These are phyloP conservation scores for Gorsachius goisagi DNA, from an alignment of 2,113 vertebrate species.

Conservation along the genomic window DNA sequence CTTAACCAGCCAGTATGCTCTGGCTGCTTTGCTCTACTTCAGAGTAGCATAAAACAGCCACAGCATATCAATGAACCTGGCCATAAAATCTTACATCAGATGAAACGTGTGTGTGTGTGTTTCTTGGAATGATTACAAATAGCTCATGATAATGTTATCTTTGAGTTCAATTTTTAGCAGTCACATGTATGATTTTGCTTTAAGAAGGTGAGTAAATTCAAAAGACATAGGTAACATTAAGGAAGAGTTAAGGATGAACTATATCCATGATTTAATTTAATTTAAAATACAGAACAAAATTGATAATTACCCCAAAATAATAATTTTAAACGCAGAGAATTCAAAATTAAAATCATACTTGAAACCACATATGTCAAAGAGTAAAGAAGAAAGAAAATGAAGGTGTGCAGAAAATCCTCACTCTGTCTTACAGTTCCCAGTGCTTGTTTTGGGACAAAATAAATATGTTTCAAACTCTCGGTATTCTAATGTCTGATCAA, in stretches of 20 bases:
- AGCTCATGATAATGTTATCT: neutral
- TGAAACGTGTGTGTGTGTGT: neutral
- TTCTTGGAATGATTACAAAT: slow-evolving; percentile 16
- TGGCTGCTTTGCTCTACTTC: slow-evolving; percentile 17
- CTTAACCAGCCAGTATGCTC: neutral
- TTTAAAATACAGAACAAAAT: neutral
- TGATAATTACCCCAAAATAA: neutral
- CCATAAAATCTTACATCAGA: slow-evolving; percentile 23
- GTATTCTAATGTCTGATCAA: neutral
- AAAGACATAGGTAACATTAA: neutral
- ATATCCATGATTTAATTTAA: neutral
- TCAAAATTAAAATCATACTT: neutral
- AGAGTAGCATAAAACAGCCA: slow-evolving; percentile 23
- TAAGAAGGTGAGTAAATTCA: neutral
- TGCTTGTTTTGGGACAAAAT: neutral
- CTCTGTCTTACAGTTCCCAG: neutral
- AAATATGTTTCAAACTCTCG: neutral
- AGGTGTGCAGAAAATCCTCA: neutral
- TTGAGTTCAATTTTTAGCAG: neutral
- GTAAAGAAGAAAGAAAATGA: neutral
- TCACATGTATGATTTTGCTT: neutral
- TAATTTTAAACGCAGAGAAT: neutral
- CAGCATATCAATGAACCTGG: slow-evolving; percentile 9
- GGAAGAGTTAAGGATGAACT: neutral
- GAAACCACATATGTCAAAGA: neutral